Evolutionary conservation across 2,113 vertebrate species (phyloP).

Genomic region (Megalops atlanticus): DNA sequence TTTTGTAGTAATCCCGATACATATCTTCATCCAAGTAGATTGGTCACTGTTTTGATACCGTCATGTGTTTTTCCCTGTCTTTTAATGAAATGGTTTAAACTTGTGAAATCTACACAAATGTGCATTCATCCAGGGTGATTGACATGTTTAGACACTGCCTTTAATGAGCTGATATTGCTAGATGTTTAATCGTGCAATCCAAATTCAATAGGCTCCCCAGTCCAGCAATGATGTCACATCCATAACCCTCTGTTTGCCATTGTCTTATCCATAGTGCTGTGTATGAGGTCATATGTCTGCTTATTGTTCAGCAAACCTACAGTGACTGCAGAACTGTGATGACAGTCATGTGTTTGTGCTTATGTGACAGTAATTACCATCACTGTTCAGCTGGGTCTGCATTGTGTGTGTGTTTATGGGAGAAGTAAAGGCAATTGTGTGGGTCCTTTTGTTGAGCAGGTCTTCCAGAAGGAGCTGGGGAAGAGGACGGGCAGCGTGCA

Average conservation of each 20-base stretch:
- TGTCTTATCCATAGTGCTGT: not conserved
- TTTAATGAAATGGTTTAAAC: not conserved
- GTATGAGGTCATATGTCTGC: not conserved
- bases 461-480: conserved; percentile 94
- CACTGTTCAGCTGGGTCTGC: too few relatives aligned
- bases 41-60: too few relatives aligned
- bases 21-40: too few relatives aligned
- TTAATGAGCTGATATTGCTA: too few relatives aligned
- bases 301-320: not conserved
- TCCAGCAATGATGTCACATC: not conserved
- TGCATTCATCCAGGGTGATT: not conserved
- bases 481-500: conserved; percentile 91
- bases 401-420: too few relatives aligned
- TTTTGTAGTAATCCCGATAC: too few relatives aligned
- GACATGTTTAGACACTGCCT: too few relatives aligned
- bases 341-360: not conserved
- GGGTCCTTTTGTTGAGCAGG: conserved; percentile 64
- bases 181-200: not conserved
- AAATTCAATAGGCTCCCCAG: not conserved
- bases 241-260: not conserved
- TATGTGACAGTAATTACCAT: too few relatives aligned
- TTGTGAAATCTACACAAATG: not conserved
- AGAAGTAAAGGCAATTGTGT: not conserved
- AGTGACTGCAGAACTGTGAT: not conserved
- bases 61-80: too few relatives aligned